phyloP scores from a whole-genome alignment of 2,113 vertebrate species.

The Pygoscelis antarcticus region DNA sequence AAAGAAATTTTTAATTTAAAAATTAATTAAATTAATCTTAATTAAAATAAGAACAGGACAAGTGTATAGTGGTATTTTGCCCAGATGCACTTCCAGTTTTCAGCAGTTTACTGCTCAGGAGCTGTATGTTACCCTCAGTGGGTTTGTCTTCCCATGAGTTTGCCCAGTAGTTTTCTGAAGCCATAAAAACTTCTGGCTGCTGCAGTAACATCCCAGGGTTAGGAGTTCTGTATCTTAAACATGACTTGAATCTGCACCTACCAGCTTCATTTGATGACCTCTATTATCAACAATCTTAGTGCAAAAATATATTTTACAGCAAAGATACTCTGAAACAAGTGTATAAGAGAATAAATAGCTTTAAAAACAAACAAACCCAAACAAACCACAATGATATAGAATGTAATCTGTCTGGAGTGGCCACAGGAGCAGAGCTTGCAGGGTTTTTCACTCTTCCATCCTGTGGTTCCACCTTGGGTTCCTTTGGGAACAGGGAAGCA shows the following conservation, averaged over 20 bases:
- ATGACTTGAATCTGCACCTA: background rate
- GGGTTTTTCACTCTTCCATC: background rate
- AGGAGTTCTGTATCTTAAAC: background rate
- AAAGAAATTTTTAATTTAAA: too few species aligned
- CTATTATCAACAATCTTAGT: background rate
- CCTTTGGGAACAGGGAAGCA: conserved; percentile 12
- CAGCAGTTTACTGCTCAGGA: background rate
- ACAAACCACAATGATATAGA: background rate
- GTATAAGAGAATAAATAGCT: background rate
- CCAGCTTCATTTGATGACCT: background rate
- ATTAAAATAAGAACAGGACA: background rate
- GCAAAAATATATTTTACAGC: background rate
- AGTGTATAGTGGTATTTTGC: background rate
- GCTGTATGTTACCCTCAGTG: background rate
- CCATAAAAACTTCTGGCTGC: background rate
- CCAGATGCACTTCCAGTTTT: background rate
- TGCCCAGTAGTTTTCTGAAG: background rate
- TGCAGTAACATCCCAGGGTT: background rate
- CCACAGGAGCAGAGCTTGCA: background rate
- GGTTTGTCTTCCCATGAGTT: background rate
- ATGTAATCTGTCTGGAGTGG: background rate
- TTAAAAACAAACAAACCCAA: background rate
- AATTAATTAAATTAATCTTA: too few species aligned
- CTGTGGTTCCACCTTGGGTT: background rate
- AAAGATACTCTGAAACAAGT: background rate